These are phyloP conservation scores for Anseranas semipalmata DNA, from an alignment of 2,113 vertebrate species.

Conservation along the genomic window DNA sequence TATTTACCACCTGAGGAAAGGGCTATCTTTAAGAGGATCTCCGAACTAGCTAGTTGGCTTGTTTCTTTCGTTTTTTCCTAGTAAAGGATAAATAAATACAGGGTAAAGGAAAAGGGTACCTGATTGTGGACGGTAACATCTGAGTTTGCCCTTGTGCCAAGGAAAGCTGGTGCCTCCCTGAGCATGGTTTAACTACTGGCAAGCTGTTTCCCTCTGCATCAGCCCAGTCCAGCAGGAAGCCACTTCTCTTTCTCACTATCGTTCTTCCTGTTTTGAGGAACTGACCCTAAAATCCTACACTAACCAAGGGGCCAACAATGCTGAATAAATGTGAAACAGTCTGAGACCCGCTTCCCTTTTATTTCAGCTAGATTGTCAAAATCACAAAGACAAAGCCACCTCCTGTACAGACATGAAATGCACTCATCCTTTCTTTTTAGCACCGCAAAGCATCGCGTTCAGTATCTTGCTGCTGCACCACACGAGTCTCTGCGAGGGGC, in stretches of 20 bases:
- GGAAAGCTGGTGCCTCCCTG: background rate
- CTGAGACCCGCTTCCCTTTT: conserved; percentile 7
- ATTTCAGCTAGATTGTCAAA: background rate
- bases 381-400: background rate
- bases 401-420: background rate
- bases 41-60: rapidly evolving
- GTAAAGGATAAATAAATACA: background rate
- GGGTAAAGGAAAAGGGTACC: background rate
- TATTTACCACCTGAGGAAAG: background rate
- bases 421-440: rapidly evolving
- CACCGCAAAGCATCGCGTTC: rapidly evolving
- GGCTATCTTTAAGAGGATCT: background rate
- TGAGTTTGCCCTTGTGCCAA: background rate
- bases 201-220: background rate
- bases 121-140: background rate
- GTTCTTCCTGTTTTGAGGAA: background rate
- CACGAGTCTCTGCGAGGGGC: background rate
- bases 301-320: background rate
- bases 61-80: background rate
- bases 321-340: background rate
- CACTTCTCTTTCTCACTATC: background rate
- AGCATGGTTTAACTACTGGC: background rate
- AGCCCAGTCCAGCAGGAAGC: background rate
- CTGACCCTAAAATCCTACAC: background rate
- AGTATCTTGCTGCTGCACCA: background rate